Evolutionary conservation across 2,888 invertebrate genomes (phyloP).

Genomic region (Ceriagrion tenellum): DNA sequence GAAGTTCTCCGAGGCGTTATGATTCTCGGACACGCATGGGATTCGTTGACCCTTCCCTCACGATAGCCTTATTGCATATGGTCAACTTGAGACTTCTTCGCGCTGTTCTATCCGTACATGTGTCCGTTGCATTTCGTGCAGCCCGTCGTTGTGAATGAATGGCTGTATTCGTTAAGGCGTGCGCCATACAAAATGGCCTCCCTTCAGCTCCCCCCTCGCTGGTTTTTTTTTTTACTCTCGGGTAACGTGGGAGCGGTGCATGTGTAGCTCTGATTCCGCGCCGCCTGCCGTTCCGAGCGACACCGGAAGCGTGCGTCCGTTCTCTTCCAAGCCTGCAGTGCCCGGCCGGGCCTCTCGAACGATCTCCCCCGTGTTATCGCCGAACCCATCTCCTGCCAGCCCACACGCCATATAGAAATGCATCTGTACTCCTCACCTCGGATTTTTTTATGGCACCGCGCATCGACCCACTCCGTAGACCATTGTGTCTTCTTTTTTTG

Average conservation of each 20-base stretch:
- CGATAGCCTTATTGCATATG: background rate
- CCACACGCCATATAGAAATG: background rate
- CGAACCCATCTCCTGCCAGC: background rate
- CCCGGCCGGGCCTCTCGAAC: background rate
- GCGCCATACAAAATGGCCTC: background rate
- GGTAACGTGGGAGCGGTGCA: background rate
- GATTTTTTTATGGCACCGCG: background rate
- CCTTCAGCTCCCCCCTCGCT: background rate
- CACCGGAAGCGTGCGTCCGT: background rate
- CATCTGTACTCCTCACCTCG: background rate
- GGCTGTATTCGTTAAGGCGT: background rate
- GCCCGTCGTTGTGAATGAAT: background rate
- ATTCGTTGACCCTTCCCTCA: background rate
- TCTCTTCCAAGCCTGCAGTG: background rate
- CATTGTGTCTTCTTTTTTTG: conserved; percentile 37
- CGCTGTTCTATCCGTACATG: background rate
- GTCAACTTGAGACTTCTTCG: background rate
- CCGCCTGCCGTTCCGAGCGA: background rate
- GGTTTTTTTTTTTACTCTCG: background rate
- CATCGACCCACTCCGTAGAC: background rate
- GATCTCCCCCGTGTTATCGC: background rate
- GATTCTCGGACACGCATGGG: background rate
- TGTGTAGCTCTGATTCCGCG: background rate
- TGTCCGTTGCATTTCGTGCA: background rate
- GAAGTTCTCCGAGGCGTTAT: background rate